Evolutionary conservation across 2,888 invertebrate genomes (phyloP), one percentile per base, ranked within the genome.

Genomic region (Barypeithes pellucidus): DNA sequence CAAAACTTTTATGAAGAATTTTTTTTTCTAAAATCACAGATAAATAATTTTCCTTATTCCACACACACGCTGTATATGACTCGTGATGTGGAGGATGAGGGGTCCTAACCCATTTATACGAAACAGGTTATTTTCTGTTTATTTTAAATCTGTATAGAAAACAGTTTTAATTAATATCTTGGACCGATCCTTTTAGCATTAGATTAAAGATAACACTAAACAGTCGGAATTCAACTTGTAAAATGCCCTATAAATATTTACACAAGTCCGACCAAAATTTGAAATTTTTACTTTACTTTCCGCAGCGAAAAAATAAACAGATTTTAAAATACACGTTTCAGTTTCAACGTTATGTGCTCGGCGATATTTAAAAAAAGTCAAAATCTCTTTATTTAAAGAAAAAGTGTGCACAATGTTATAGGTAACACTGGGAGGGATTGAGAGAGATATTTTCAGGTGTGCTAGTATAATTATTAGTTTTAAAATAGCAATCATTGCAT

Each of bases 271-370:
- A 59, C 24, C 59, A 57, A 65, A 59, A 65, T 71, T 65, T 59
- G 16, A 18, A 59, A 41, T 60, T 67, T 59, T 60, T 67, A 22
- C 60, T 29, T 24, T 33, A 65, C 57, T 70, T 59, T 33, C 41
- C 16, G 36, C 22, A 12, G 14, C 52, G 45, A 66, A 62, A 71
- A 65, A 71, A 71, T 65, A 71, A 71, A 71, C 65, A 71, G 9
- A 33, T 22, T 47, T 14, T 70, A 70, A 70, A 63, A 63, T 63
- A 70, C 47, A 60, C 67, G n/a, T 59, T 24, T 60, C 50, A 36
- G 39, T 69, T 61, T 62, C 8, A 36, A 61, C 61, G 33, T 29
- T 22, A 61, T 61, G 14, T 14, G 33, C 18, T 57, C 9, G 33
- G 16, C 33, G 16, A 14, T 9, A 33, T 57, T 33, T 18, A 14